Percentiles rank a stretch among this genome's conserved stretches.
These are phyloP conservation scores for Ennomos erosarius DNA, from an alignment of 2,888 invertebrate species.

Conservation along the genomic window DNA sequence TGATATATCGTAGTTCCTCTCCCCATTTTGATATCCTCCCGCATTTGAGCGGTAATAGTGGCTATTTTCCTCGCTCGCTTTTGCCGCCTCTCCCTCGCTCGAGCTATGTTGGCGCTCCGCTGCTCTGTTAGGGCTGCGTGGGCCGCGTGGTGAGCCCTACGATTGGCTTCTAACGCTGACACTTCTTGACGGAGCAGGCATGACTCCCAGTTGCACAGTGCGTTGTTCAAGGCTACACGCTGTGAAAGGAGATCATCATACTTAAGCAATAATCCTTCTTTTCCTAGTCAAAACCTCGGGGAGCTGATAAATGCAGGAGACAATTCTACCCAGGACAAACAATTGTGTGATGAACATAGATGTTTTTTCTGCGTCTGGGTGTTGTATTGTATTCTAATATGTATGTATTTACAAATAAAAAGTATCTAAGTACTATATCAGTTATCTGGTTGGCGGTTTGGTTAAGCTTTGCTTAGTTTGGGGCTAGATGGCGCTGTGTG, in stretches of 20 bases:
- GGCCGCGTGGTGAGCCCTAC: slow-evolving; percentile 59
- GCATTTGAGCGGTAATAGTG: slow-evolving; percentile 58
- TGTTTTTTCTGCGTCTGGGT: too few species aligned
- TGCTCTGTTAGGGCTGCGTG: slow-evolving; percentile 56
- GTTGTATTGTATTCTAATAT: too few species aligned
- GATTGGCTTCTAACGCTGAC: slow-evolving; percentile 55
- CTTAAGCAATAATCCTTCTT: too few species aligned
- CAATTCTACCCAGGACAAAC: too few species aligned
- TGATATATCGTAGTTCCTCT: slow-evolving; percentile 3
- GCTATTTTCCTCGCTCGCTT: slow-evolving; percentile 58
- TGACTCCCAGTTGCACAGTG: slow-evolving; percentile 66
- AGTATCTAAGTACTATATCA: too few species aligned
- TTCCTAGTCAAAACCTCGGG: too few species aligned
- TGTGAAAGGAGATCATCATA: slow-evolving; percentile 37
- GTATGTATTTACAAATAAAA: too few species aligned
- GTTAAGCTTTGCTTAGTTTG: too few species aligned
- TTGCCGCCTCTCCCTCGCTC: slow-evolving; percentile 47
- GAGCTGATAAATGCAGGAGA: too few species aligned
- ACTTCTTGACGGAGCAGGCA: slow-evolving; percentile 59
- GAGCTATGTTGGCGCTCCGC: slow-evolving; percentile 48
- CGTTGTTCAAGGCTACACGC: slow-evolving; percentile 70
- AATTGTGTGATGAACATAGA: too few species aligned
- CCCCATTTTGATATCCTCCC: slow-evolving; percentile 58
- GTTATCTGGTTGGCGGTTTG: too few species aligned
- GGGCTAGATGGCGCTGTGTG: too few species aligned